Percentiles rank a stretch among this genome's conserved stretches.
These are phyloP conservation scores for Scelioninae gen. 1 DNA, from an alignment of 2,888 invertebrate species.

Conservation along the genomic window DNA sequence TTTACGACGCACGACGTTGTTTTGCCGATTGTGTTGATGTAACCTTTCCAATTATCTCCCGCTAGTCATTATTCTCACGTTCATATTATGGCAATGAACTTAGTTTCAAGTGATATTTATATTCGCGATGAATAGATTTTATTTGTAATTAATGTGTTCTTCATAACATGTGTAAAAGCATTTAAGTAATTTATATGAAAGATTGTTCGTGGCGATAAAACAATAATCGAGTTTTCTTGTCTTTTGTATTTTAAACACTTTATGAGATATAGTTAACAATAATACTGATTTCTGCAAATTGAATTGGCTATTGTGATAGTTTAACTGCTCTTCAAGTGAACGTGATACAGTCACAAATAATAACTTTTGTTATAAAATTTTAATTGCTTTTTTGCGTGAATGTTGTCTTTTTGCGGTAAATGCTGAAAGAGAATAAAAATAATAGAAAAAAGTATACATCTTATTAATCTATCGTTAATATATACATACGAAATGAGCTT, in stretches of 20 bases:
- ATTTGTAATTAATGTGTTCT: slow-evolving; percentile 61
- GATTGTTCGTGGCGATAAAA: slow-evolving; percentile 40
- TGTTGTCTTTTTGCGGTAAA: background rate
- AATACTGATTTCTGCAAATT: slow-evolving; percentile 41
- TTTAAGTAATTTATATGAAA: slow-evolving; percentile 54
- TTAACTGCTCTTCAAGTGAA: background rate
- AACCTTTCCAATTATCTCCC: slow-evolving; percentile 64
- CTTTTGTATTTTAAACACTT: slow-evolving; percentile 29
- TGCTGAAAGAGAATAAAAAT: background rate
- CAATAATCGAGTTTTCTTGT: slow-evolving; percentile 61
- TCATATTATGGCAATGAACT: slow-evolving; percentile 68
- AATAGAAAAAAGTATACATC: background rate
- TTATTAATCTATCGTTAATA: background rate
- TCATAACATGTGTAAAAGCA: slow-evolving; percentile 39
- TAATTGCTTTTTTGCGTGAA: background rate
- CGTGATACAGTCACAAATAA: background rate
- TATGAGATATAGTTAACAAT: slow-evolving; percentile 35
- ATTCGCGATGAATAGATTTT: slow-evolving; percentile 56
- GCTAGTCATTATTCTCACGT: slow-evolving; percentile 62
- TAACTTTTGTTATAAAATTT: background rate
- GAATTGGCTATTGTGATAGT: slow-evolving; percentile 22
- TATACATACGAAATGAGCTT: slow-evolving; percentile 12
- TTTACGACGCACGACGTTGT: slow-evolving; percentile 42
- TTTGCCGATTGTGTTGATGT: slow-evolving; percentile 58
- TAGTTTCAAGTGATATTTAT: slow-evolving; percentile 66